phyloP scores from a whole-genome alignment of 2,113 vertebrate species.

The Nothocercus nigrocapillus region DNA sequence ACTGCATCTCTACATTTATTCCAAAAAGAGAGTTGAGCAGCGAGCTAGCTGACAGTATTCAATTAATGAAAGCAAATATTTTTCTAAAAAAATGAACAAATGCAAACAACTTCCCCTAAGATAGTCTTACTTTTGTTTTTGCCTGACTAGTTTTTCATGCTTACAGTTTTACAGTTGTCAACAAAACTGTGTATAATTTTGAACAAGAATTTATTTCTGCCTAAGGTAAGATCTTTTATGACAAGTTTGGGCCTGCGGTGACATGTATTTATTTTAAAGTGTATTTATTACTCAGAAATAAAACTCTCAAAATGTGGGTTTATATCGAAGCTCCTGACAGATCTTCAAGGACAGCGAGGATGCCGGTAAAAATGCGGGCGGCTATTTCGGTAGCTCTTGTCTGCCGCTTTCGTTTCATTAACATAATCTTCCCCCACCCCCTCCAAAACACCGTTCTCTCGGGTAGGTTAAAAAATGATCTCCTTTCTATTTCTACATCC shows the following conservation, averaged over 20 bases:
- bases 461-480: slow-evolving; percentile 48
- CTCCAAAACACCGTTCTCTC: slow-evolving; percentile 25
- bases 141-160: not conserved
- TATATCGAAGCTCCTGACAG: slow-evolving; percentile 14
- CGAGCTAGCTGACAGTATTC: not conserved
- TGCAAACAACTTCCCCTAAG: not conserved
- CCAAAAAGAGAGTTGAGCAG: not conserved
- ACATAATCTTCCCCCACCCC: slow-evolving; percentile 53
- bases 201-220: not conserved
- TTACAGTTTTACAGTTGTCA: slow-evolving; percentile 10
- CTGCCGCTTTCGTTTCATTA: slow-evolving; percentile 48
- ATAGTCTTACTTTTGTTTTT: not conserved
- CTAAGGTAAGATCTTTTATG: not conserved
- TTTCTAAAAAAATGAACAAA: not conserved
- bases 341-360: slow-evolving; percentile 35
- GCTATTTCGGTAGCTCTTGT: slow-evolving; percentile 52
- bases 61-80: not conserved
- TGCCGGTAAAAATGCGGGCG: slow-evolving; percentile 31
- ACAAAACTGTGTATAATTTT: not conserved
- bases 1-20: not conserved
- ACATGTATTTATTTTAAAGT: slow-evolving; percentile 42
- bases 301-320: slow-evolving; percentile 43
- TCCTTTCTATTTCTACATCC: slow-evolving; percentile 60
- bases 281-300: slow-evolving; percentile 52
- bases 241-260: not conserved